These are phyloP conservation scores for Athripsodes cinereus DNA, from an alignment of 2,888 invertebrate species.

Conservation along the genomic window DNA sequence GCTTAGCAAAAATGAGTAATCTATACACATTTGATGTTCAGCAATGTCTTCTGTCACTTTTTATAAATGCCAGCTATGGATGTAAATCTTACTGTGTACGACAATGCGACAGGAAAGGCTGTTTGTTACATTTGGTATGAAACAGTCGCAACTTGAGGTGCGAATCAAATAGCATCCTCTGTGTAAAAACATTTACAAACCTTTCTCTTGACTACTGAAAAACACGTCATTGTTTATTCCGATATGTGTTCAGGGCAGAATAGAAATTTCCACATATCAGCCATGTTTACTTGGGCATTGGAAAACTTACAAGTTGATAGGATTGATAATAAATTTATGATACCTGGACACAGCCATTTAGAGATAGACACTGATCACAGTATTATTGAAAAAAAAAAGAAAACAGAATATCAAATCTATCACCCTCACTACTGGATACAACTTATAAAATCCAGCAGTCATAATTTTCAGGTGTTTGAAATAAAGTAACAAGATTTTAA, in stretches of 20 bases:
- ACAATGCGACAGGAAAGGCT: slow-evolving; percentile 18
- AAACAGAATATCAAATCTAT: slow-evolving; percentile 20
- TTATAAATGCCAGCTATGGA: slow-evolving; percentile 13
- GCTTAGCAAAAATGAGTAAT: slow-evolving; percentile 4
- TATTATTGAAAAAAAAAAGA: slow-evolving; percentile 24
- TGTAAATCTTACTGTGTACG: slow-evolving; percentile 17
- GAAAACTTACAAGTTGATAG: slow-evolving; percentile 14
- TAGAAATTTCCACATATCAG: slow-evolving; percentile 26
- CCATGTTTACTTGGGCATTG: slow-evolving; percentile 27
- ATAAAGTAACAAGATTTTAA: slow-evolving; percentile 9
- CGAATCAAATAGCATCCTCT: slow-evolving; percentile 28
- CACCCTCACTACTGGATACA: slow-evolving; percentile 22
- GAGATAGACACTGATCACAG: slow-evolving; percentile 26
- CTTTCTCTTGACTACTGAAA: slow-evolving; percentile 6
- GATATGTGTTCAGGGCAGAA: slow-evolving; percentile 28
- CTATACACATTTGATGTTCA: slow-evolving; percentile 1
- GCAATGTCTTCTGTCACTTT: slow-evolving; percentile 5
- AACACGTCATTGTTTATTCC: slow-evolving; percentile 20
- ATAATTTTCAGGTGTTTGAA: slow-evolving; percentile 8
- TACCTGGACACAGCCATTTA: slow-evolving; percentile 25
- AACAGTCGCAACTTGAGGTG: slow-evolving; percentile 24
- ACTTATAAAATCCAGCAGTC: slow-evolving; percentile 4
- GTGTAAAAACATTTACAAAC: slow-evolving; percentile 20
- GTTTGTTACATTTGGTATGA: slow-evolving; percentile 26
- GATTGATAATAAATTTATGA: slow-evolving; percentile 26